phyloP scores from a whole-genome alignment of 2,113 vertebrate species.

The Thamnaconus septentrionalis region DNA sequence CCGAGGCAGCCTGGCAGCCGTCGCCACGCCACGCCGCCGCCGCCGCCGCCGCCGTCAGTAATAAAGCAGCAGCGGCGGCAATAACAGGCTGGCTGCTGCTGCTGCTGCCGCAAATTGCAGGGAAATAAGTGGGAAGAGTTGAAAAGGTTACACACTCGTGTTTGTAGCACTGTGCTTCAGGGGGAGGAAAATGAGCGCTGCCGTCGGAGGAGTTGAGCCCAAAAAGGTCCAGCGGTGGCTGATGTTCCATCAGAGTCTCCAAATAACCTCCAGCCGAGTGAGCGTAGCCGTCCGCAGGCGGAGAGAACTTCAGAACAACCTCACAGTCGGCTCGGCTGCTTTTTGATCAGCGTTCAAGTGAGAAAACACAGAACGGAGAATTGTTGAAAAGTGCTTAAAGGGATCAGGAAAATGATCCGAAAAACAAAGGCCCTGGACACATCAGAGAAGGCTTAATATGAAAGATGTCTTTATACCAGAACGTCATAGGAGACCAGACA shows the following conservation, averaged over 20 bases:
- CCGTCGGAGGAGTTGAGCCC: not conserved
- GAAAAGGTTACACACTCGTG: constrained; percentile 12
- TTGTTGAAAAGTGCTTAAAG: too few species aligned
- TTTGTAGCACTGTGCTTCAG: not conserved
- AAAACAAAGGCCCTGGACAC: too few species aligned
- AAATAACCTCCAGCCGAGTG: not conserved
- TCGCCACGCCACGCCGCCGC: not conserved
- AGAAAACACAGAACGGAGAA: not conserved
- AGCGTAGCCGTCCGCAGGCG: not conserved
- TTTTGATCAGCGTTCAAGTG: not conserved
- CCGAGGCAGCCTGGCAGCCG: constrained; percentile 16
- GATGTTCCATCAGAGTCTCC: not conserved
- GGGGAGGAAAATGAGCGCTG: not conserved
- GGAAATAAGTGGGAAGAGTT: constrained; percentile 13
- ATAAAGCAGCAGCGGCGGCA: constrained; percentile 23
- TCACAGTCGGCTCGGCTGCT: not conserved
- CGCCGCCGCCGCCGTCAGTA: not conserved
- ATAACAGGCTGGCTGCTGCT: too few species aligned
- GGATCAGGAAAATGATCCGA: too few species aligned
- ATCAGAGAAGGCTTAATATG: too few species aligned
- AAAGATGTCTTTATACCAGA: too few species aligned
- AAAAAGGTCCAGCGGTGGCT: not conserved
- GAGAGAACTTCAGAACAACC: not conserved
- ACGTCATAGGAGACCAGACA: too few species aligned
- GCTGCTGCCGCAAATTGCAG: constrained; percentile 15